Percentiles rank a stretch among this genome's conserved stretches.
Evolutionary conservation across 30 jellyfish, hydroid and myxozoan genomes (phyloP).

Genomic region (Nemopilema nomurai): DNA sequence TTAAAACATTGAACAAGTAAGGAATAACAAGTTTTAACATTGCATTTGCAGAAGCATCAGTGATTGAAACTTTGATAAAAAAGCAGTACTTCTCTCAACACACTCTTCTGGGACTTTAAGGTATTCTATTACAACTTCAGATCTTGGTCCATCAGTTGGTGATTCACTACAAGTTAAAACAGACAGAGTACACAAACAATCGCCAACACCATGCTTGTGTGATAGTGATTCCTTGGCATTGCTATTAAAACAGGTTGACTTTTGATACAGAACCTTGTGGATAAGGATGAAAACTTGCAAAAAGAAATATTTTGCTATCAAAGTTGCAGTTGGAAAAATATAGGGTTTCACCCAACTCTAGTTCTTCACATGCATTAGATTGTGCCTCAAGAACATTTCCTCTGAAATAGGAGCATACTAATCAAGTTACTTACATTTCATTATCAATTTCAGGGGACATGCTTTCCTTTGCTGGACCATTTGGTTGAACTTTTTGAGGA

Average conservation of each 20-base stretch:
- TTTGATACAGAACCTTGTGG: too few relatives aligned
- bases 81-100: slow-evolving; percentile 33
- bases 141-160: not conserved
- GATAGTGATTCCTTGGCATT: too few relatives aligned
- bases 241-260: too few relatives aligned
- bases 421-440: not conserved
- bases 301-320: too few relatives aligned
- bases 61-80: not conserved
- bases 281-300: too few relatives aligned
- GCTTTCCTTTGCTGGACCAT: not conserved
- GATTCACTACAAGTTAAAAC: not conserved
- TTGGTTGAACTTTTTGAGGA: not conserved
- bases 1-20: not conserved
- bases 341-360: too few relatives aligned
- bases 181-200: too few relatives aligned
- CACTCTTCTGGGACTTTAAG: slow-evolving; percentile 51
- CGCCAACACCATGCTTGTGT: too few relatives aligned
- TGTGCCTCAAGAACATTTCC: too few relatives aligned
- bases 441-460: not conserved
- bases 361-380: too few relatives aligned
- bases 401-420: not conserved
- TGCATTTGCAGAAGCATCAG: not conserved
- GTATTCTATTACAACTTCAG: slow-evolving; percentile 17
- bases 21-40: not conserved
- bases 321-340: too few relatives aligned